Evolutionary conservation across 2,888 invertebrate genomes (phyloP).

Genomic region (Thymelicus lineola): DNA sequence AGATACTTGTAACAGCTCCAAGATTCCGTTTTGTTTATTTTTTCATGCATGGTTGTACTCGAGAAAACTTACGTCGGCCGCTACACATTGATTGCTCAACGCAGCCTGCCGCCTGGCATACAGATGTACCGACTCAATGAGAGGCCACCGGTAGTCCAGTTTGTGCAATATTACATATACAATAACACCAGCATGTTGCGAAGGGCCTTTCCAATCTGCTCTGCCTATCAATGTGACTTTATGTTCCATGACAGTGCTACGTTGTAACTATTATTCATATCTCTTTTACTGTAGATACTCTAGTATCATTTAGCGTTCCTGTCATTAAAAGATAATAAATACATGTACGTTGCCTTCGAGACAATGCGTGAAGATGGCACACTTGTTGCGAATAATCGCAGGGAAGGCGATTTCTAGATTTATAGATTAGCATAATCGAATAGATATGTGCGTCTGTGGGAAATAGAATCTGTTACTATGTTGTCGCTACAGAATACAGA

Average conservation of each 20-base stretch:
- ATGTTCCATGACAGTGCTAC: slow-evolving; percentile 5
- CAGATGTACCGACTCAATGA: slow-evolving; percentile 39
- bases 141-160: slow-evolving; percentile 42
- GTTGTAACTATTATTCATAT: slow-evolving; percentile 14
- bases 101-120: slow-evolving; percentile 33
- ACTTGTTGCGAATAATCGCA: slow-evolving; percentile 26
- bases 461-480: slow-evolving; percentile 23
- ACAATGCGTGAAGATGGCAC: slow-evolving; percentile 31
- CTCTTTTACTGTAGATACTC: background rate
- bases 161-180: slow-evolving; percentile 45
- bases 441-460: slow-evolving; percentile 19
- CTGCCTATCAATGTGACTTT: slow-evolving; percentile 21
- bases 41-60: slow-evolving; percentile 36
- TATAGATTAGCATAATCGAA: slow-evolving; percentile 34
- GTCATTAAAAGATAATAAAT: slow-evolving; percentile 23
- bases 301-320: slow-evolving; percentile 3
- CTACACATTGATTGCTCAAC: slow-evolving; percentile 44
- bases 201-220: slow-evolving; percentile 41
- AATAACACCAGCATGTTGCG: slow-evolving; percentile 42
- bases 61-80: slow-evolving; percentile 36
- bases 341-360: slow-evolving; percentile 3
- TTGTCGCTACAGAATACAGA: slow-evolving; percentile 19
- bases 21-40: slow-evolving; percentile 31
- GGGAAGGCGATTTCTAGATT: slow-evolving; percentile 28
- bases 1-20: background rate